A percentile compares a stretch with the other conserved stretches of the same genome.
These are phyloP conservation scores for Volucella zonaria DNA, from an alignment of 2,888 invertebrate species.

Conservation along the genomic window DNA sequence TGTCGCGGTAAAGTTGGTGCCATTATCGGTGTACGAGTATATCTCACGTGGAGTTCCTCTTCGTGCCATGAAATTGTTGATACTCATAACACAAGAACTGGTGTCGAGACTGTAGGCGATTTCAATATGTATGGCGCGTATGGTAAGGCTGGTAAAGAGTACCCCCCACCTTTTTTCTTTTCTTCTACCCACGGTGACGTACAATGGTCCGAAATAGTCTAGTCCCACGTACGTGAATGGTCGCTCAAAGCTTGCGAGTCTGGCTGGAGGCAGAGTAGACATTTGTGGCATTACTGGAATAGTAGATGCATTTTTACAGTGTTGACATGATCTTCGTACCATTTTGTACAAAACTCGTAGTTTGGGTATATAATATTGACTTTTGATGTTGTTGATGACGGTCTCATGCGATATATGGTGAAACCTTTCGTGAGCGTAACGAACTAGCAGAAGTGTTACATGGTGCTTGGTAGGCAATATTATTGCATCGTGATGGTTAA, in stretches of 20 bases:
- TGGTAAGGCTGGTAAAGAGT: conserved; percentile 15
- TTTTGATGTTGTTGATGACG: conserved; percentile 55
- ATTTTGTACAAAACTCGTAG: conserved; percentile 55
- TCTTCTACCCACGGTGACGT: conserved; percentile 48
- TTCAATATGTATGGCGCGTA: conserved; percentile 67
- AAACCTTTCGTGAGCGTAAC: conserved; percentile 41
- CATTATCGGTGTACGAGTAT: conserved; percentile 2
- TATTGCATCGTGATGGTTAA: conserved; percentile 19
- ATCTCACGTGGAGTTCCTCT: neutral
- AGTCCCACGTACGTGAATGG: conserved; percentile 67
- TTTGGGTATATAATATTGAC: conserved; percentile 53
- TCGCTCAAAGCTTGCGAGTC: conserved; percentile 51
- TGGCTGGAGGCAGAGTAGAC: conserved; percentile 63
- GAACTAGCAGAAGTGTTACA: conserved; percentile 73
- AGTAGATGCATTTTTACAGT: conserved; percentile 50
- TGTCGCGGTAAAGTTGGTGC: conserved; percentile 3
- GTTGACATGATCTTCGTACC: conserved; percentile 57
- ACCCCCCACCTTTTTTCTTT: conserved; percentile 16
- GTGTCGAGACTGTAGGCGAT: conserved; percentile 37
- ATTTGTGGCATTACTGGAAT: conserved; percentile 51
- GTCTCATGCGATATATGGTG: conserved; percentile 57
- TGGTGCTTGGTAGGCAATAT: conserved; percentile 44
- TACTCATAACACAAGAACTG: conserved; percentile 15
- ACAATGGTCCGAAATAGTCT: conserved; percentile 71
- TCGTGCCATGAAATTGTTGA: neutral